A percentile compares a stretch with the other conserved stretches of the same genome.
phyloP scores from a whole-genome alignment of 2,113 vertebrate genomes.

The Ptilonorhynchus violaceus region DNA sequence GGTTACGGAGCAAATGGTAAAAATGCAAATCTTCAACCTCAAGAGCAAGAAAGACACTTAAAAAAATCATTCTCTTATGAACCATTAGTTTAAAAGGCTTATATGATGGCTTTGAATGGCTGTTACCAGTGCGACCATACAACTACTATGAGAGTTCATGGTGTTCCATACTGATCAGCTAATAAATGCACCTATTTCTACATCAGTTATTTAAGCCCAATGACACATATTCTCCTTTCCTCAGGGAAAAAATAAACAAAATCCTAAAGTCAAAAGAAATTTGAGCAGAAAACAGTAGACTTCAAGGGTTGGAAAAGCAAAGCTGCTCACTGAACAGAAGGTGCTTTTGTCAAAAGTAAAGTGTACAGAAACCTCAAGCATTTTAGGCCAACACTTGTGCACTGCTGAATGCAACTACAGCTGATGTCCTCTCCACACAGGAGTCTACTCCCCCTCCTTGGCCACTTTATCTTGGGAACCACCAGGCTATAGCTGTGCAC shows the following conservation, averaged over 20 bases:
- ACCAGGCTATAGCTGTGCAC: not conserved
- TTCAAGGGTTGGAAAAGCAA: not conserved
- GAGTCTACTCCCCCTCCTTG: not conserved
- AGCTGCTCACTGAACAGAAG: not conserved
- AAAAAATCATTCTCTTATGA: not conserved
- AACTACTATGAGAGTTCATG: not conserved
- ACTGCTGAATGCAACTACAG: not conserved
- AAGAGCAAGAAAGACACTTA: not conserved
- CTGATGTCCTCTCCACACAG: not conserved
- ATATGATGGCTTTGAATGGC: not conserved
- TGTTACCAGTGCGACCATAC: not conserved
- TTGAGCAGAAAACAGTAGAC: not conserved
- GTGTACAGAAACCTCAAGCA: not conserved
- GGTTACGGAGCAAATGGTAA: not conserved
- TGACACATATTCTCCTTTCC: not conserved
- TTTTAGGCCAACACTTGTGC: not conserved
- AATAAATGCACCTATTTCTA: not conserved
- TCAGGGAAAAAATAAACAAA: not conserved
- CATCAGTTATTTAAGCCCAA: not conserved
- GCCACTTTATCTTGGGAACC: not conserved
- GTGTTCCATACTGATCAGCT: not conserved
- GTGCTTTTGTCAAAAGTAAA: not conserved
- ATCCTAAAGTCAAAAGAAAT: not conserved
- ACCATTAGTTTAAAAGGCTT: not conserved
- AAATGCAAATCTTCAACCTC: not conserved